These are phyloP conservation scores for Drosophila prolongata DNA, from an alignment of 2,888 invertebrate species.

Conservation along the genomic window DNA sequence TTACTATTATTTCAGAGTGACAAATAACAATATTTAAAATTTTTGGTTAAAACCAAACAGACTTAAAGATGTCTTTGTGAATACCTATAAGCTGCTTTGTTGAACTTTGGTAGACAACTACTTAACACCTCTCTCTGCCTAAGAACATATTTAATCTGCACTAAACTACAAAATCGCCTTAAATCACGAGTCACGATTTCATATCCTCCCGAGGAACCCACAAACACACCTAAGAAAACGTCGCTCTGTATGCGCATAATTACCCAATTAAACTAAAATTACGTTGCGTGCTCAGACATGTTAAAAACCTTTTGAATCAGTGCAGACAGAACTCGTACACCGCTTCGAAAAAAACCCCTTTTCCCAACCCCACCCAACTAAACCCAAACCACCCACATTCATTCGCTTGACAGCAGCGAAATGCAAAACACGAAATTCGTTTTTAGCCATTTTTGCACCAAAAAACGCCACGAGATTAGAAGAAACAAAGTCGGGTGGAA, in stretches of 20 bases:
- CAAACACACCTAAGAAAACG: conserved; percentile 29
- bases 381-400: neutral
- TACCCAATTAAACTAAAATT: conserved; percentile 85
- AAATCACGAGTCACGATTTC: conserved; percentile 31
- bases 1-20: too few relatives aligned
- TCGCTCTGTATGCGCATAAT: conserved; percentile 83
- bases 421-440: conserved; percentile 61
- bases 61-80: too few relatives aligned
- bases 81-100: too few relatives aligned
- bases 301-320: conserved; percentile 81
- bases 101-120: too few relatives aligned
- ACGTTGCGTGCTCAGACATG: conserved; percentile 85
- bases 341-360: conserved; percentile 3
- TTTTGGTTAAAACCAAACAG: too few relatives aligned
- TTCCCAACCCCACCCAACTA: neutral
- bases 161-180: conserved; percentile 23
- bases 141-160: conserved; percentile 7
- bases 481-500: conserved; percentile 5
- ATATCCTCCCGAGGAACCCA: conserved; percentile 6
- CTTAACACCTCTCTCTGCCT: conserved; percentile 11
- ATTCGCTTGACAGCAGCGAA: conserved; percentile 23
- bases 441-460: conserved; percentile 59
- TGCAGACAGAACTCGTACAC: conserved; percentile 55
- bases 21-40: too few relatives aligned
- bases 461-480: conserved; percentile 53